phyloP scores from a whole-genome alignment of 2,113 vertebrate species.

The Bubo blakistoni region DNA sequence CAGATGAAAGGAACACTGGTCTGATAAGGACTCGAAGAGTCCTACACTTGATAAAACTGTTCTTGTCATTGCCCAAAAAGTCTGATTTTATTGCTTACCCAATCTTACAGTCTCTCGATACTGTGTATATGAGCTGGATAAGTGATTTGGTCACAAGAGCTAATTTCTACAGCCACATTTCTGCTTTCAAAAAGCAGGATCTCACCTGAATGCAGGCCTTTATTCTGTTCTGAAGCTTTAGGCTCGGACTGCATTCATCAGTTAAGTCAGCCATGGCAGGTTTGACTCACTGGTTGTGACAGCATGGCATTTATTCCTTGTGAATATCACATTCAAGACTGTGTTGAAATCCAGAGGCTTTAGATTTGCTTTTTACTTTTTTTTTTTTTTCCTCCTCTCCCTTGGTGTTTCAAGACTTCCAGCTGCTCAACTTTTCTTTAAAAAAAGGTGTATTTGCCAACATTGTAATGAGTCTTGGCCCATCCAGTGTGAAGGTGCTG shows the following conservation, averaged over 20 bases:
- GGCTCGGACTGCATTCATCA: background rate
- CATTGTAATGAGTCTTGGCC: background rate
- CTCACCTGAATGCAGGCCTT: background rate
- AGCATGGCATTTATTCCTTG: background rate
- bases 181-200: background rate
- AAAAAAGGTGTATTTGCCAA: background rate
- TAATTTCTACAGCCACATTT: background rate
- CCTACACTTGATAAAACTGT: rapidly evolving
- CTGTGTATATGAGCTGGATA: background rate
- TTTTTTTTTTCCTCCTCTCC: rapidly evolving
- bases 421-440: background rate
- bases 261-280: background rate
- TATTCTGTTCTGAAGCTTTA: background rate
- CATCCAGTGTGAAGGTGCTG: background rate
- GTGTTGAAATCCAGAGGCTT: background rate
- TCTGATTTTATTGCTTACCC: background rate
- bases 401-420: background rate
- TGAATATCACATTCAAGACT: background rate
- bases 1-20: background rate
- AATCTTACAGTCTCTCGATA: background rate
- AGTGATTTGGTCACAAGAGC: background rate
- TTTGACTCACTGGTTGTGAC: background rate
- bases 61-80: background rate
- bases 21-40: background rate
- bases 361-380: background rate